Evolutionary conservation across 2,888 invertebrate species (phyloP).

Genomic region (Spicauda simplicius): DNA sequence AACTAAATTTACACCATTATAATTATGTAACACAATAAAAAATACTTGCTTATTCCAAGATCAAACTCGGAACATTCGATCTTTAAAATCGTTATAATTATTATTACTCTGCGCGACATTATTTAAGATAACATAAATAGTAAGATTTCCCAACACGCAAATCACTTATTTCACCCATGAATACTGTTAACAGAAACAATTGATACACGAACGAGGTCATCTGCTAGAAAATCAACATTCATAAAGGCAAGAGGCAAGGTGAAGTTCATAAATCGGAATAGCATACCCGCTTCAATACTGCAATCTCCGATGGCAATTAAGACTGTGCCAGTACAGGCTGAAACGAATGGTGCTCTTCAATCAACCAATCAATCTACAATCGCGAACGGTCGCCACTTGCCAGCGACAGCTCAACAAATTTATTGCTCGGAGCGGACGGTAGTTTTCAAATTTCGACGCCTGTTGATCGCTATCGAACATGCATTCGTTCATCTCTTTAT

Average conservation of each 20-base stretch:
- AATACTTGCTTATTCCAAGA: too few species aligned
- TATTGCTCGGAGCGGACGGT: slow-evolving; percentile 73
- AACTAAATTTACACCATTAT: too few species aligned
- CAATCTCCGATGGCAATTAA: slow-evolving; percentile 81
- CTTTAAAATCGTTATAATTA: too few species aligned
- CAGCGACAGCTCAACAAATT: slow-evolving; percentile 80
- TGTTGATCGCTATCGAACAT: slow-evolving; percentile 66
- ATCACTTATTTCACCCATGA: too few species aligned
- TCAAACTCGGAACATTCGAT: too few species aligned
- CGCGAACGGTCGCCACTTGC: slow-evolving; percentile 81
- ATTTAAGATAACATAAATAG: too few species aligned
- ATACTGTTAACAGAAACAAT: too few species aligned
- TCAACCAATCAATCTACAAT: slow-evolving; percentile 84
- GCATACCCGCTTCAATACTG: slow-evolving; percentile 53
- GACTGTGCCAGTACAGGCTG: slow-evolving; percentile 74
- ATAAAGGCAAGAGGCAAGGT: slow-evolving; percentile 35
- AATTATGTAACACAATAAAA: too few species aligned
- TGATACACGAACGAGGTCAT: background rate
- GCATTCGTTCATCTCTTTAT: slow-evolving; percentile 39
- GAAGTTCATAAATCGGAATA: slow-evolving; percentile 43
- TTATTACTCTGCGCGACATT: too few species aligned
- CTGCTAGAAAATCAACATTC: slow-evolving; percentile 28
- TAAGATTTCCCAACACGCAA: too few species aligned
- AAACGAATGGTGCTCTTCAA: slow-evolving; percentile 83
- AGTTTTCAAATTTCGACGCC: slow-evolving; percentile 80